phyloP scores from a whole-genome alignment of 2,888 invertebrate species.

The Zeuzera pyrina region DNA sequence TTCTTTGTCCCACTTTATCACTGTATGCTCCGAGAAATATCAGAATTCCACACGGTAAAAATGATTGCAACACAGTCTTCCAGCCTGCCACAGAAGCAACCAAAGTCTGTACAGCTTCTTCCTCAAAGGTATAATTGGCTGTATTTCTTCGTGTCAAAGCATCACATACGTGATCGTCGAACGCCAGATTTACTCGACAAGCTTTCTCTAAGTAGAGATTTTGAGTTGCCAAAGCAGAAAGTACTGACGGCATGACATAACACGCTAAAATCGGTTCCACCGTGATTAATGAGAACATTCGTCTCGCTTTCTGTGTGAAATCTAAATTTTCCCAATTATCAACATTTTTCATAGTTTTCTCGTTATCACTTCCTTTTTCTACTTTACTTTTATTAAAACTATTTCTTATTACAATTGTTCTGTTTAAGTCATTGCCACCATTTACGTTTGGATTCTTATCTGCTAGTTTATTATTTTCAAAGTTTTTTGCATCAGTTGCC shows the following conservation, averaged over 20 bases:
- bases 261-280: constrained; percentile 84
- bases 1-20: constrained; percentile 78
- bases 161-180: constrained; percentile 81
- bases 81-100: constrained; percentile 88
- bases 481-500: constrained; percentile 40
- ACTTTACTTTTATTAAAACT: constrained; percentile 18
- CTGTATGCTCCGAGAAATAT: constrained; percentile 88
- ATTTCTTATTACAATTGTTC: constrained; percentile 18
- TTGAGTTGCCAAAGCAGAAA: constrained; percentile 85
- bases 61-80: constrained; percentile 89
- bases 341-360: constrained; percentile 1
- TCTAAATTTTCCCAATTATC: constrained; percentile 64
- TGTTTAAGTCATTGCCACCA: constrained; percentile 42
- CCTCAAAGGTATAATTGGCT: constrained; percentile 70
- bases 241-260: constrained; percentile 77
- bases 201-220: constrained; percentile 90
- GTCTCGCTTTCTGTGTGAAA: constrained; percentile 68
- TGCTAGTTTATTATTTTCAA: constrained; percentile 31
- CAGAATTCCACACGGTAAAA: constrained; percentile 83
- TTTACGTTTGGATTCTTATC: constrained; percentile 36
- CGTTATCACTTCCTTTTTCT: constrained; percentile 18
- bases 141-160: constrained; percentile 84
- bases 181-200: constrained; percentile 85
- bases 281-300: constrained; percentile 77
- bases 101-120: constrained; percentile 79